Base-by-base conservation (phyloP, 1,140 invertebrate species). In the Halictus rubicundus region DNA sequence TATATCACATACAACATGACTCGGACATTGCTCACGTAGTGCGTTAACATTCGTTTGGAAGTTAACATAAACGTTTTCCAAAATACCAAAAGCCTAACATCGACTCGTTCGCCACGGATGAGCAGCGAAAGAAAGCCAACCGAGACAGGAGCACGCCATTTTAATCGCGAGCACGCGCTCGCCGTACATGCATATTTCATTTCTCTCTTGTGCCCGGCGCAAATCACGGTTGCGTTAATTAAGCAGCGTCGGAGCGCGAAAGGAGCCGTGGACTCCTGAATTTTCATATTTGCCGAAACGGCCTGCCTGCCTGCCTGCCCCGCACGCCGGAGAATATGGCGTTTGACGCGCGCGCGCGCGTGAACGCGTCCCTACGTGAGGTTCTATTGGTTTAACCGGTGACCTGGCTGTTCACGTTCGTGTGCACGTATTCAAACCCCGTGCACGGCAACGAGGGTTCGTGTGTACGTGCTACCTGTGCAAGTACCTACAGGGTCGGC, bases 191-290 rank as follows among this genome's bases (percentile, higher is more conserved):
- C 57, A 49, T 63, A 72, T 78, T 72, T 23, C 70, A 64, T 52
- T 37, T 25, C 10, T 21, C 39, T 27, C 46, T 37, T 7, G n/a
- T 10, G 12, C 49, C 21, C 10, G 2, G 23, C 14, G 42, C 42
- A 27, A 52, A 77, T 70, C 75, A 77, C 57, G 27, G 54, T 8
- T 27, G 64, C 64, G 64, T 76, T 68, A 75, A 75, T 76, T 78
- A 78, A 78, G 27, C 75, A 64, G 59, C 42, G n/a, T 70, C 32
- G 66, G n/a, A 19, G 32, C 23, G 1, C 12, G 68, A 78, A 70
- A 70, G n/a, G n/a, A 14, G 46, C 65, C 23, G 23, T 4, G 39
- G 39, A 32, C 5, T 52, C 16, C n/a, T 25, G 46, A 27, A 63
- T 71, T 78, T 63, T 69, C 68, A 70, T 78, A 27, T 52, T 42